phyloP scores from a whole-genome alignment of 2,797 vertebrate species.

The Acipenser oxyrinchus region DNA sequence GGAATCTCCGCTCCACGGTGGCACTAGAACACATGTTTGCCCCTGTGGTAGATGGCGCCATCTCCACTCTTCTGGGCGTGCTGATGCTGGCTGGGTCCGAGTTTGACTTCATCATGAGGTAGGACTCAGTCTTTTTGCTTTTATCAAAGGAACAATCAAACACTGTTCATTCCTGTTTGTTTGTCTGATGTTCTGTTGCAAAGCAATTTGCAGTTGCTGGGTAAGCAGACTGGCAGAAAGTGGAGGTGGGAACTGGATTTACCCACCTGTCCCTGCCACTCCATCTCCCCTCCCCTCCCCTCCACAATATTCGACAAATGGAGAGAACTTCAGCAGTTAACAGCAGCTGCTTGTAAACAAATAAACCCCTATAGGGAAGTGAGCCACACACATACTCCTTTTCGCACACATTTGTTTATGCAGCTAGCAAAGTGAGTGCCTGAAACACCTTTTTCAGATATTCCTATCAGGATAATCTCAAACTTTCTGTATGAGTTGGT shows the following conservation, averaged over 20 bases:
- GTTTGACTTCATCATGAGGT: constrained; percentile 98
- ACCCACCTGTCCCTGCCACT: constrained; percentile 38
- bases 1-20: constrained; percentile 71
- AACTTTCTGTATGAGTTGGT: too few relatives aligned
- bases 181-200: background rate
- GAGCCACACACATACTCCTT: constrained; percentile 27
- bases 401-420: constrained; percentile 25
- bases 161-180: too few relatives aligned
- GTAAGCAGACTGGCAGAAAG: constrained; percentile 30
- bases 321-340: constrained; percentile 64
- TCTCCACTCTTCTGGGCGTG: constrained; percentile 89
- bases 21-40: constrained; percentile 91
- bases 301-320: constrained; percentile 51
- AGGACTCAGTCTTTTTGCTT: constrained; percentile 20
- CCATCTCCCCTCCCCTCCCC: constrained; percentile 31
- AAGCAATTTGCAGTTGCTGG: constrained; percentile 18
- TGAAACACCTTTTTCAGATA: too few relatives aligned
- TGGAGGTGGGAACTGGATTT: constrained; percentile 53
- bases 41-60: constrained; percentile 88
- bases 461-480: too few relatives aligned
- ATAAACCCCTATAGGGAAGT: constrained; percentile 53
- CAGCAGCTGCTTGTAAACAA: constrained; percentile 72
- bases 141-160: too few relatives aligned
- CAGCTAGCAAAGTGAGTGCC: too few relatives aligned
- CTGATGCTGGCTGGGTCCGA: constrained; percentile 93